Evolutionary conservation across 2,888 invertebrate species (phyloP).

Genomic region (Eulithis prunata): DNA sequence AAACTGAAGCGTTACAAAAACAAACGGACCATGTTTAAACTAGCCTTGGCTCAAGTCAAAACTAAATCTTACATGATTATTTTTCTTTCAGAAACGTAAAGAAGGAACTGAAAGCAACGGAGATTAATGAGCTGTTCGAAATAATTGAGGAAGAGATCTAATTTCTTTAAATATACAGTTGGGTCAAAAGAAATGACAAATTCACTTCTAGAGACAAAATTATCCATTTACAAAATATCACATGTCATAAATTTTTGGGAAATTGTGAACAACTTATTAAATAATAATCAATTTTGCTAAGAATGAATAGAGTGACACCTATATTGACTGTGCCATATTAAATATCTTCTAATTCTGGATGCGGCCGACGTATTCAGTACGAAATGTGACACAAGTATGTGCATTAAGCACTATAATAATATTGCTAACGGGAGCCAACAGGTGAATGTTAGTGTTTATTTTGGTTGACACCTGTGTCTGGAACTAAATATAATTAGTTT

Average conservation of each 20-base stretch:
- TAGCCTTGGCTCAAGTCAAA: conserved; percentile 22
- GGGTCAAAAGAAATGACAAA: conserved; percentile 11
- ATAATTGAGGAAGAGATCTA: conserved; percentile 28
- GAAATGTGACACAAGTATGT: conserved; percentile 42
- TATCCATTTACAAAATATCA: background rate
- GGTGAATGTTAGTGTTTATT: conserved; percentile 54
- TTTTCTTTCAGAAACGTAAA: conserved; percentile 26
- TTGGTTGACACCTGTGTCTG: conserved; percentile 56
- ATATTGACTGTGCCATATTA: conserved; percentile 2
- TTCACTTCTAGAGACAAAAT: conserved; percentile 2
- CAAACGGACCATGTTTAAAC: conserved; percentile 29
- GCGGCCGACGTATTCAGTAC: conserved; percentile 48
- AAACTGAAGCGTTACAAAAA: conserved; percentile 11
- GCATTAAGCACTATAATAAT: conserved; percentile 46
- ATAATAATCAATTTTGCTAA: too few species aligned
- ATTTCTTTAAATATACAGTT: conserved; percentile 21
- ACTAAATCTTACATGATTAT: conserved; percentile 26
- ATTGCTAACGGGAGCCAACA: conserved; percentile 50
- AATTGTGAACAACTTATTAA: too few species aligned
- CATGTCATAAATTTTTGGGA: too few species aligned
- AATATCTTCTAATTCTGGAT: conserved; percentile 52
- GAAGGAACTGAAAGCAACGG: conserved; percentile 20
- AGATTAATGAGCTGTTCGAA: conserved; percentile 27
- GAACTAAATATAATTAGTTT: conserved; percentile 41
- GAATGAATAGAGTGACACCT: background rate